Conservation (phyloP, 53 echinoderm and acorn worm species). For the Holothuria leucospilota region DNA sequence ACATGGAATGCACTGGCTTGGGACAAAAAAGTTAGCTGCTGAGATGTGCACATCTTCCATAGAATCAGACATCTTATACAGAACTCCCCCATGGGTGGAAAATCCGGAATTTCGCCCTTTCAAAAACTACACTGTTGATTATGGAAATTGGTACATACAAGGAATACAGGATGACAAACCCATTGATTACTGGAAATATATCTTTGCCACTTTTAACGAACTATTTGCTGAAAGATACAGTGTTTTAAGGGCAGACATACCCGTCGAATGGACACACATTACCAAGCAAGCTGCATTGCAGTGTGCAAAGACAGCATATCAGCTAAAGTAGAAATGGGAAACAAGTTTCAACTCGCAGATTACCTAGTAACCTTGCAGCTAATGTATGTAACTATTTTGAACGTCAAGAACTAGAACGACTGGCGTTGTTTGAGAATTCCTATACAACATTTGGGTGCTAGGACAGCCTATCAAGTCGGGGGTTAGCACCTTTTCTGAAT, state of each 20-base stretch:
- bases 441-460: no score
- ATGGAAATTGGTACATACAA: neutral
- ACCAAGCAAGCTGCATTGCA: no score
- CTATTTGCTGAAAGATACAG: neutral
- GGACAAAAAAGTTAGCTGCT: neutral
- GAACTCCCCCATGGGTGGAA: neutral
- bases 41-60: neutral
- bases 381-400: no score
- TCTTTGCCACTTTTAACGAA: neutral
- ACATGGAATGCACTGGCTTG: neutral
- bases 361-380: no score
- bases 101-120: slow-evolving; percentile 2
- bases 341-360: no score
- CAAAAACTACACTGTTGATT: neutral
- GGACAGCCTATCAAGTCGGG: no score
- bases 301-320: no score
- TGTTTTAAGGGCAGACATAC: neutral
- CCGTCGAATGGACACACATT: neutral
- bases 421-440: no score
- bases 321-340: no score
- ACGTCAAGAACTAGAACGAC: no score
- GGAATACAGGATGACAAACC: neutral
- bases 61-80: neutral
- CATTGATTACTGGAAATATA: neutral
- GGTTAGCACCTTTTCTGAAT: no score